A percentile compares a stretch with the other conserved stretches of the same genome.
phyloP scores from a whole-genome alignment of 2,888 invertebrate genomes.

The Drosophila tanythrix region DNA sequence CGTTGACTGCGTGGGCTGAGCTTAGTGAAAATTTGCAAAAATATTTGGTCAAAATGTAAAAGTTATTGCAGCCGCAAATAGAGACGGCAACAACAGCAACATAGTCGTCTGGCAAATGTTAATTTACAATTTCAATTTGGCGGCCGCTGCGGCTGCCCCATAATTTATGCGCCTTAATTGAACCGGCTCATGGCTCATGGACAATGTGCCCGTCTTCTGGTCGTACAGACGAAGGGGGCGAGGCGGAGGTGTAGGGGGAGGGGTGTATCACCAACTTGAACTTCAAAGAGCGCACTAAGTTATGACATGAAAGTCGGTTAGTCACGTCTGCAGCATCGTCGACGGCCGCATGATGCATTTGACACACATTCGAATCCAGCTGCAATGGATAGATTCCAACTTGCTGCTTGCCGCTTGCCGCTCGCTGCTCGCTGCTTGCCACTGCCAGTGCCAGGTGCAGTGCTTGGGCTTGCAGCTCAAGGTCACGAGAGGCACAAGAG shows the following conservation, averaged over 20 bases:
- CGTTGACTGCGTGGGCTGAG: conserved; percentile 75
- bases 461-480: conserved; percentile 47
- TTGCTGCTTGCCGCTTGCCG: conserved; percentile 21
- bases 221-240: background rate
- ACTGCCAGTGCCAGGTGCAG: conserved; percentile 9
- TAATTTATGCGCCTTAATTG: conserved; percentile 82
- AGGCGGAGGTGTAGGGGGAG: background rate
- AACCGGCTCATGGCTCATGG: conserved; percentile 57
- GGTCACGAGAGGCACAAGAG: conserved; percentile 49
- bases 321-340: conserved; percentile 70
- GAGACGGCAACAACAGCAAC: conserved; percentile 3
- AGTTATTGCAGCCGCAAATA: conserved; percentile 63
- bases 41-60: conserved; percentile 82
- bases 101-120: conserved; percentile 70
- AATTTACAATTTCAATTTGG: conserved; percentile 82
- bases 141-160: conserved; percentile 67
- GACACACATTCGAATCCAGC: conserved; percentile 74
- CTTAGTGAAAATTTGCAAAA: conserved; percentile 81
- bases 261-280: conserved; percentile 66
- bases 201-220: conserved; percentile 30
- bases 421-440: conserved; percentile 9
- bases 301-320: conserved; percentile 81
- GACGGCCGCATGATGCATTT: conserved; percentile 74
- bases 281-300: conserved; percentile 75
- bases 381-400: conserved; percentile 38